Evolutionary conservation across 2,888 invertebrate genomes (phyloP), one percentile per base, ranked within the genome.

Genomic region (Augochlorella aurata): DNA sequence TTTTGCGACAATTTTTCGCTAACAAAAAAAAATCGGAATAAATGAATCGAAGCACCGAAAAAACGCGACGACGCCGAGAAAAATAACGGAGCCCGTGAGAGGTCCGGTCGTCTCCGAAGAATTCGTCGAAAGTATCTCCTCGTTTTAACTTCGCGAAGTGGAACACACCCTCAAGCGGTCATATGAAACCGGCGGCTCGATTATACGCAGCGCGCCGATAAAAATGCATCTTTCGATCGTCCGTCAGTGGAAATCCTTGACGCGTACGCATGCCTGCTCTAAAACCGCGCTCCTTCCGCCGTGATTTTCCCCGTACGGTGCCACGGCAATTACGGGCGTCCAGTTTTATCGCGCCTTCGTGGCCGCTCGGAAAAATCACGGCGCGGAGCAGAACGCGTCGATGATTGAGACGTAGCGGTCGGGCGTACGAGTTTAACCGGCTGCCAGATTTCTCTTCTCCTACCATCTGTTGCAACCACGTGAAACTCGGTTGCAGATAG

Each of bases 401-500:
- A 65, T 50, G 73, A 74, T 74, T 74, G 52, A 74, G 74, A 74
- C 44, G 74, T 74, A 45, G 73, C 63, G 50, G 29, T 65, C 24
- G 65, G n/a, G n/a, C 44, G 52, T 74, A 14, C 50, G 50, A 74
- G 50, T 66, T 38, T 66, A 52, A 74, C 65, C 45, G 50, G 73
- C 38, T 44, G 49, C 63, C 38, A 50, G 52, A 50, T 74, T 74
- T 74, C 74, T 44, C 66, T 74, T 74, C 73, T 47, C 73, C 66
- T 52, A 66, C 65, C 50, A 49, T 66, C 50, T 5, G 29, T 50
- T 45, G 74, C 66, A 66, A 45, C 74, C 50, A 74, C 21, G 74
- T 74, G 74, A 73, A 65, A 73, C 66, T 74, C 74, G 74, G 65
- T 65, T 73, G 73, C 73, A 44, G 44, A 38, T 38, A 24, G 74